Percentiles rank a stretch among this genome's conserved stretches.
phyloP scores from a whole-genome alignment of 1,140 invertebrate genomes.

The Reticulitermes speratus region DNA sequence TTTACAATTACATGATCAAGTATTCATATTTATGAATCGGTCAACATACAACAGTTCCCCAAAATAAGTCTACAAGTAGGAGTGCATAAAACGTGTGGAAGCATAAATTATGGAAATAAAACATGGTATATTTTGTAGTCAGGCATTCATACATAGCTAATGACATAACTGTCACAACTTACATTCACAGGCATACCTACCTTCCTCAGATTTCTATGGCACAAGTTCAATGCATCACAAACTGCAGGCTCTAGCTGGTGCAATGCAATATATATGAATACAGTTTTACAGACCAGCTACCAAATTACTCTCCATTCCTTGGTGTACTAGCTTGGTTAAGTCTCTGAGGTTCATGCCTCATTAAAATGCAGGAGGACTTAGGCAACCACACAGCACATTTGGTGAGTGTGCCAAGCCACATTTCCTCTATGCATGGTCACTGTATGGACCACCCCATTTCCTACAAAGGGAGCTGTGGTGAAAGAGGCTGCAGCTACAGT shows the following conservation, averaged over 20 bases:
- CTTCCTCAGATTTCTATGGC: constrained; percentile 33
- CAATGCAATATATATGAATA: not conserved
- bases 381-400: no score
- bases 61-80: no score
- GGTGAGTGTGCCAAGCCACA: no score
- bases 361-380: no score
- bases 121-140: not conserved
- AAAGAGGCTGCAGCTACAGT: not conserved
- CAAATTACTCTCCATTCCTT: not conserved
- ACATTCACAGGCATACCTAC: not conserved
- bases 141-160: not conserved
- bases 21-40: no score
- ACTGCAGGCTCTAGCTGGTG: constrained; percentile 38
- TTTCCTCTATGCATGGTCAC: no score
- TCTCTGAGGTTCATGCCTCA: no score
- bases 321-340: not conserved
- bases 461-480: no score
- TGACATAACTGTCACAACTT: not conserved
- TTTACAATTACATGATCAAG: no score
- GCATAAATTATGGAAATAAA: not conserved
- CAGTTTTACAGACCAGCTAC: not conserved
- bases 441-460: no score
- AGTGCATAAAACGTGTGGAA: no score
- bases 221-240: constrained; percentile 31
- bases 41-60: no score